These are phyloP conservation scores for Bombycilla garrulus DNA, from an alignment of 2,113 vertebrate genomes.

Conservation along the genomic window DNA sequence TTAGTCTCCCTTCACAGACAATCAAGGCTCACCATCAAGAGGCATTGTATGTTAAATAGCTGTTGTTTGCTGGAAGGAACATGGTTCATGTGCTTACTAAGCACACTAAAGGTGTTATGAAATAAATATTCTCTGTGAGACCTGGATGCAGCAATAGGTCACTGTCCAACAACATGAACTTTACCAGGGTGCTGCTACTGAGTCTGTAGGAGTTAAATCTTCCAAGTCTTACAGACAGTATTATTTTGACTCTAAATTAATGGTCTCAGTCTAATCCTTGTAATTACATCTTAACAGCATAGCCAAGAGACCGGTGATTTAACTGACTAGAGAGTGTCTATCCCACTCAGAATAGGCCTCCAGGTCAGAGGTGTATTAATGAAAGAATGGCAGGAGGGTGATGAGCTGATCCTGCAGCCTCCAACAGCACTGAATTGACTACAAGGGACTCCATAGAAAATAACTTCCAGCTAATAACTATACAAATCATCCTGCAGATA, in stretches of 20 bases:
- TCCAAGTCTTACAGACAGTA: not conserved
- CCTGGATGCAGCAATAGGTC: not conserved
- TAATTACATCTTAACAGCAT: not conserved
- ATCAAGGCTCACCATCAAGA: not conserved
- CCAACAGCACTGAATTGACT: not conserved
- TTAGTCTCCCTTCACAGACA: not conserved
- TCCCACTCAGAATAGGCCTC: not conserved
- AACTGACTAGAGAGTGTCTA: not conserved
- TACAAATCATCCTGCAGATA: not conserved
- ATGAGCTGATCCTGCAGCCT: not conserved
- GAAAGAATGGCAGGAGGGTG: not conserved
- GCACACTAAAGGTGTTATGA: not conserved
- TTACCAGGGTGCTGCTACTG: not conserved
- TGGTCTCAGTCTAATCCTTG: not conserved
- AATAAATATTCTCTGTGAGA: not conserved
- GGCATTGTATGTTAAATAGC: not conserved
- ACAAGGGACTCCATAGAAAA: not conserved
- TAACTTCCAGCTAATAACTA: not conserved
- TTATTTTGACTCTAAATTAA: slow-evolving; percentile 27
- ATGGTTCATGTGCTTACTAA: not conserved
- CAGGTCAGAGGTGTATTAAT: slow-evolving; percentile 6
- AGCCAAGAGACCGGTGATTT: slow-evolving; percentile 6
- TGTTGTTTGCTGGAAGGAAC: not conserved
- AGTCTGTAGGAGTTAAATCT: not conserved
- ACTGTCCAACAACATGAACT: not conserved